Evolutionary conservation across 2,113 vertebrate genomes (phyloP), one percentile per base, ranked within the genome.

Genomic region (Synchiropus splendidus): DNA sequence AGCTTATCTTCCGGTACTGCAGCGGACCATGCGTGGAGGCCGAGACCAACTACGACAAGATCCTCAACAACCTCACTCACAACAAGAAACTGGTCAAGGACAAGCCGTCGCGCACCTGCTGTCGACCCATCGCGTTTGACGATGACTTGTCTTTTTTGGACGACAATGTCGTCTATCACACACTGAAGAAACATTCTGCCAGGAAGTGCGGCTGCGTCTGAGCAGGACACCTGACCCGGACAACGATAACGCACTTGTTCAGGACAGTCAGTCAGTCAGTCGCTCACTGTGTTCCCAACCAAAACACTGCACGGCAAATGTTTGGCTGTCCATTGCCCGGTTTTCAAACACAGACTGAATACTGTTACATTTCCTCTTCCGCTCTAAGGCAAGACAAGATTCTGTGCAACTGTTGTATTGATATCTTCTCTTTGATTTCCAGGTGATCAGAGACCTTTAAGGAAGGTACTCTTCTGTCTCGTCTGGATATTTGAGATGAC

Each of bases 81-180:
- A 92, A 86, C 77, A 95, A 86, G 76, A 96, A 92, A 82, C 83
- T 98, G 65, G 88, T 84, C 74, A 92, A 83, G 66, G 92, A 97
- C 77, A 88, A 85, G 1, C 91, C 87, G 14, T 70, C 84, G 9
- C 87, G 86, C 67, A 92, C 90, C 50, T 98, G 94, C 74, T 98
- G 94, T 65, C 86, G 94, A 68, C 94, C 94, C 14, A 86, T 87
- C 27, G 89, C 92, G 11, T 98, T 92, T 9, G 94, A 98, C 4
- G 94, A 97, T 2, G 90, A 97, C 82, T 74, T 98, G 44, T 97
- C 94, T 0, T 98, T 98, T 80, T 64, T 98, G 84, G 94, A 98
- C 4, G 91, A 97, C 64, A 89, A 89, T 45, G 77, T 97, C 61
- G 90, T 83, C 83, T 98, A 98, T 75, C 93, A 97, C 79, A 94